Percentiles rank a stretch among this genome's conserved stretches.
phyloP scores from a whole-genome alignment of 2,888 invertebrate species.

The Oxycera nigricornis region DNA sequence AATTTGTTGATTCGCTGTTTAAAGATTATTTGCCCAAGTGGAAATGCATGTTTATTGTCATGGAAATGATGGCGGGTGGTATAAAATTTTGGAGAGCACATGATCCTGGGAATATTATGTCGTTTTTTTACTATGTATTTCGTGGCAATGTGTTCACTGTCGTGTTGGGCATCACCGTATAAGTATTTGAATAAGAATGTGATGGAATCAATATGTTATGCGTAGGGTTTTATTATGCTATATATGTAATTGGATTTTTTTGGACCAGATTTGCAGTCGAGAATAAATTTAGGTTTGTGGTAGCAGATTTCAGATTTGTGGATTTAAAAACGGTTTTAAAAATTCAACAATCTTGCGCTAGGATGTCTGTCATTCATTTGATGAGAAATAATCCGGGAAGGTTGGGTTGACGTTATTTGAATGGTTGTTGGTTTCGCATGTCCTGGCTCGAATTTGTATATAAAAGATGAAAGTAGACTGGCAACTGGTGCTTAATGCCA shows the following conservation, averaged over 20 bases:
- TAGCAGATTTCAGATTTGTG: no score
- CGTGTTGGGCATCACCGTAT: not conserved
- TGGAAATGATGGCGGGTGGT: not conserved
- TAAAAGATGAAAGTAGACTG: no score
- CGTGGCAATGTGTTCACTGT: not conserved
- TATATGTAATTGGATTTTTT: not conserved
- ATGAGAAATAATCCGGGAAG: no score
- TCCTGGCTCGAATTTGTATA: no score
- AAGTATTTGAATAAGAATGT: not conserved
- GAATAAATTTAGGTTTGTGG: no score
- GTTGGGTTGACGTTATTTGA: no score
- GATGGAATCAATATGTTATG: not conserved
- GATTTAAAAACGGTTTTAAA: no score
- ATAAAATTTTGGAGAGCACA: not conserved
- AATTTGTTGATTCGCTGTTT: slow-evolving; percentile 22
- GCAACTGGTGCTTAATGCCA: no score
- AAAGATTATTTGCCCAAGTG: slow-evolving; percentile 17
- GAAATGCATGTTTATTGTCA: slow-evolving; percentile 15
- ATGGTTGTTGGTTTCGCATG: no score
- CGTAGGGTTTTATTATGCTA: not conserved
- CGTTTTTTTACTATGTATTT: not conserved
- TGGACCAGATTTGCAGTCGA: no score
- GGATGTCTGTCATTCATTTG: no score
- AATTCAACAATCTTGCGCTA: no score
- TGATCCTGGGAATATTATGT: not conserved